Evolutionary conservation across 2,113 vertebrate species (phyloP), one percentile per base, ranked within the genome.

Genomic region (Zootoca vivipara): DNA sequence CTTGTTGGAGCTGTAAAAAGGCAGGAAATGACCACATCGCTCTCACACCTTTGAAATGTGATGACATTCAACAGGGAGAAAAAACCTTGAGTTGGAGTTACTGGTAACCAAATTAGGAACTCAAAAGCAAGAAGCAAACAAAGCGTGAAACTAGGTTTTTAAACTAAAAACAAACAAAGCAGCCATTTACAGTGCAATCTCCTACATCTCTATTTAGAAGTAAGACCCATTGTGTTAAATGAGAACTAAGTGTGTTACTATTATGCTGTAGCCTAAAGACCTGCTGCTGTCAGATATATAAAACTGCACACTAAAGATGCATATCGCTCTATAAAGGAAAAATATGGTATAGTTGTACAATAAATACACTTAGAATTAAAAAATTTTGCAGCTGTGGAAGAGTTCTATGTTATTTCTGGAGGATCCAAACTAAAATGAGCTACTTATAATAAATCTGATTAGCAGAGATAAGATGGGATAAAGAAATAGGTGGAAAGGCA

Each of bases 1-100:
- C 24, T 83, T 87, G 87, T n/a, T 65, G 85, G 42, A 89, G 87
- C 58, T 92, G 92, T 93, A 86, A 92, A 94, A 94, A 93, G 92
- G 62, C 93, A 93, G 94, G 94, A 95, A 96, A 95, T 95, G 90
- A 95, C 38, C 86, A 93, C 92, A 93, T 78, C 89, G 82, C 79
- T 87, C 79, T 85, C 93, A 87, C 84, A 88, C 83, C 85, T 91
- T 91, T 86, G 82, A 94, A 95, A 93, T 0, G 87, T 3, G 0
- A 74, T 73, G 91, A 91, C 67, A 85, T 0, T 33, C 1, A 52
- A 9, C 46, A 52, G 46, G 62, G 85, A 33, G 82, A 80, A 89
- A 90, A 82, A 5, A 42, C 80, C 72, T 58, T 52, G 28, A 86
- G 85, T 58, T 89, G 74, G 58, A 30, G 22, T 85, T 0, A 2